A percentile compares a stretch with the other conserved stretches of the same genome.
phyloP scores from a whole-genome alignment of 1,140 invertebrate species.

The Drosophila micromelanica region DNA sequence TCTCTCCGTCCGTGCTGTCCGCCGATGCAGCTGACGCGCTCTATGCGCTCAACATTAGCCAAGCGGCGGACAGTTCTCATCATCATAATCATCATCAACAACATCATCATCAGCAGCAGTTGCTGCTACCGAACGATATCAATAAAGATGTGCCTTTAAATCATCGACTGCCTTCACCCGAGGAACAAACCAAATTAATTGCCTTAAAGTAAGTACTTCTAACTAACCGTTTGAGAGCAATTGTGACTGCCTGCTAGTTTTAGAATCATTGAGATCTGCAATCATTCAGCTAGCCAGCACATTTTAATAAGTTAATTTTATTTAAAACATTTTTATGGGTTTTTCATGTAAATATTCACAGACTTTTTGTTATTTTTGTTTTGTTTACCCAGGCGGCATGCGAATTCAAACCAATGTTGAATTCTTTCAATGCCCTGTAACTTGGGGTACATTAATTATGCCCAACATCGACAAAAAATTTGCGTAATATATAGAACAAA shows the following conservation, averaged over 20 bases:
- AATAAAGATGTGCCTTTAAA: conserved; percentile 90
- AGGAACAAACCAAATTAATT: conserved; percentile 91
- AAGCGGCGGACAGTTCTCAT: conserved; percentile 64
- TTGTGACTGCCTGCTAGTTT: conserved; percentile 8
- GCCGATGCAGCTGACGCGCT: conserved; percentile 78
- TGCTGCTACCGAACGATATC: conserved; percentile 79
- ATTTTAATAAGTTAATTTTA: conserved; percentile 46
- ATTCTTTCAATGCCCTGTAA: conserved; percentile 1
- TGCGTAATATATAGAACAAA: too few relatives aligned
- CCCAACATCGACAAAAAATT: not conserved
- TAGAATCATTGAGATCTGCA: not conserved
- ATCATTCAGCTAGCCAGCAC: conserved; percentile 4
- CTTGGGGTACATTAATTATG: conserved; percentile 2
- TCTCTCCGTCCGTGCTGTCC: conserved; percentile 82
- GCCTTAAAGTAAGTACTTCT: conserved; percentile 89
- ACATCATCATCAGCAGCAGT: conserved; percentile 52
- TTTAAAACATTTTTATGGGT: conserved; percentile 61
- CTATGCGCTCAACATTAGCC: conserved; percentile 75
- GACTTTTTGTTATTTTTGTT: conserved; percentile 51
- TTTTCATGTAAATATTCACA: conserved; percentile 66
- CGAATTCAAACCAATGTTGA: conserved; percentile 39
- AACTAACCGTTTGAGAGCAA: conserved; percentile 32
- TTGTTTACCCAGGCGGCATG: conserved; percentile 45
- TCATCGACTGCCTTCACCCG: conserved; percentile 92
- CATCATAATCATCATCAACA: conserved; percentile 52